Conservation (phyloP, 2,113 vertebrate genomes). For the Scytalopus superciliaris region DNA sequence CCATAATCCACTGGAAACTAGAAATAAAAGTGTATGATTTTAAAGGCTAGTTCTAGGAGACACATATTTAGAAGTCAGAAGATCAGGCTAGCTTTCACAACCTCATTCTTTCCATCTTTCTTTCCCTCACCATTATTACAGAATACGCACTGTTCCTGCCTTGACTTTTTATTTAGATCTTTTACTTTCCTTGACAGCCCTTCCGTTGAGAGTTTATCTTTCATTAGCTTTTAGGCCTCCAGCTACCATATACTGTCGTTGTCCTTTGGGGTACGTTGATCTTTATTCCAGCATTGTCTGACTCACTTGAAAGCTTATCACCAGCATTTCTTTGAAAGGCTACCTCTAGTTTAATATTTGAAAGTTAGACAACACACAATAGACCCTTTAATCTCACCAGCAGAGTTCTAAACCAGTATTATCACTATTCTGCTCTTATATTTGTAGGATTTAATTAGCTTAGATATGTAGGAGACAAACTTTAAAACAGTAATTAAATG, state of each 20-base stretch:
- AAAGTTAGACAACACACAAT: slow-evolving; percentile 15
- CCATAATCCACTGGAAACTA: background rate
- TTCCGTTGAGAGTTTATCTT: slow-evolving; percentile 56
- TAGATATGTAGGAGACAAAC: background rate
- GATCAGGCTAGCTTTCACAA: background rate
- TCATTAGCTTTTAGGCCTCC: slow-evolving; percentile 51
- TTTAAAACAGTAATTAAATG: slow-evolving; percentile 17
- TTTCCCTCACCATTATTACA: background rate
- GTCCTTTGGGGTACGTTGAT: slow-evolving; percentile 28
- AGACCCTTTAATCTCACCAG: background rate
- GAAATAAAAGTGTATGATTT: background rate
- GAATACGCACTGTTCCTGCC: background rate
- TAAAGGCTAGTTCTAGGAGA: slow-evolving; percentile 32
- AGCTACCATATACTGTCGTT: background rate
- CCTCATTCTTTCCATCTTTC: slow-evolving; percentile 5
- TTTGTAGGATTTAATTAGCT: slow-evolving; percentile 48
- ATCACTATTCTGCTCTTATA: background rate
- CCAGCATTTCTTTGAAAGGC: slow-evolving; percentile 47
- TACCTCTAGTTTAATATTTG: slow-evolving; percentile 45
- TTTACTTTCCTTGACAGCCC: slow-evolving; percentile 1
- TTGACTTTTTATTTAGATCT: background rate
- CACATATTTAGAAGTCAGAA: background rate
- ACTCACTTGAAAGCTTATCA: background rate
- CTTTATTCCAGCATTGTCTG: slow-evolving; percentile 37
- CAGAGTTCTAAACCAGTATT: background rate